phyloP scores from a whole-genome alignment of 2,888 invertebrate genomes.

The Hipparchia semele region DNA sequence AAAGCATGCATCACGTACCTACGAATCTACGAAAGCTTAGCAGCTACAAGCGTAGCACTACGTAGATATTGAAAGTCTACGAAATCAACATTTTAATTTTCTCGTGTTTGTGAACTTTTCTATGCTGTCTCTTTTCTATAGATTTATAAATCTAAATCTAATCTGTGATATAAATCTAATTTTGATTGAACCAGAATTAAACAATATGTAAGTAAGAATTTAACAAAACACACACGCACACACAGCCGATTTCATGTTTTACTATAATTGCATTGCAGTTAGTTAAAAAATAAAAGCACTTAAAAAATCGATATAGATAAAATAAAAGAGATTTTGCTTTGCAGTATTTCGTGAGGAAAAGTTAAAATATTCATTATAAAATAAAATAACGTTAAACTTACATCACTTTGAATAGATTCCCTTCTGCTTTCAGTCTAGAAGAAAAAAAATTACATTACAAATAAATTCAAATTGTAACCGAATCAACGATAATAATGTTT shows the following conservation, averaged over 20 bases:
- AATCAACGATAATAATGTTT: background rate
- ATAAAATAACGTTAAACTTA: conserved; percentile 40
- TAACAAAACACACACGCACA: background rate
- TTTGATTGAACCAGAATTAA: background rate
- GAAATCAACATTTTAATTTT: no score
- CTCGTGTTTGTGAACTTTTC: no score
- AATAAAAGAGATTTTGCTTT: background rate
- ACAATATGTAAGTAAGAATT: background rate
- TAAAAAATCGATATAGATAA: background rate
- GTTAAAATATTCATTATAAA: background rate
- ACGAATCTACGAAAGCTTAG: no score
- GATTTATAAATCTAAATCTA: background rate
- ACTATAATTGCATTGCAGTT: no score
- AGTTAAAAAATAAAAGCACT: background rate
- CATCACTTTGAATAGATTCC: conserved; percentile 69
- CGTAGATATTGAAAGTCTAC: no score
- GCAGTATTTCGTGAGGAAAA: background rate
- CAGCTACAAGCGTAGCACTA: no score
- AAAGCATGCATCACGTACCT: no score
- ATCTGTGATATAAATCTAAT: background rate
- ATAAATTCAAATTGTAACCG: background rate
- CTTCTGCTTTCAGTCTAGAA: conserved; percentile 71
- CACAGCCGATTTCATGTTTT: no score
- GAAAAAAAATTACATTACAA: conserved; percentile 10
- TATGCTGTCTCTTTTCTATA: background rate